Evolutionary conservation across 2,888 invertebrate species (phyloP).

Genomic region (Heliconius charithonia): DNA sequence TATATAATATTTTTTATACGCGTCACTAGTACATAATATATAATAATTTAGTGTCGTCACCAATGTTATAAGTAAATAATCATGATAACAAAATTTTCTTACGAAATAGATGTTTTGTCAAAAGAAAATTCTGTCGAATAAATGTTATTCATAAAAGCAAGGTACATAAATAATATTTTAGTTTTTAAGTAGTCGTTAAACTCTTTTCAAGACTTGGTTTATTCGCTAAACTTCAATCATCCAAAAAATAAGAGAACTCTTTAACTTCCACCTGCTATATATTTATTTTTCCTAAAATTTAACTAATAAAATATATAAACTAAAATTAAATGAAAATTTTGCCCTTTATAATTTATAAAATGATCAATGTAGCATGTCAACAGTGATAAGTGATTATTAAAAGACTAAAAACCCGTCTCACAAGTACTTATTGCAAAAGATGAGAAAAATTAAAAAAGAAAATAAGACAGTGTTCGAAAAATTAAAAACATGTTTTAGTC

Average conservation of each 20-base stretch:
- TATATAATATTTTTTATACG: conserved; percentile 19
- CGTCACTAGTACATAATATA: conserved; percentile 6
- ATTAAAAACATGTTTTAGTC: neutral
- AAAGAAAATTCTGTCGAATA: neutral
- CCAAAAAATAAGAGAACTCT: neutral
- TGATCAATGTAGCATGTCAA: conserved; percentile 9
- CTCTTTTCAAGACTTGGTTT: neutral
- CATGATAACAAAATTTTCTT: neutral
- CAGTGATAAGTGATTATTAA: conserved; percentile 15
- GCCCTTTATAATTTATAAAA: conserved; percentile 23
- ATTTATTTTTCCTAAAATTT: neutral
- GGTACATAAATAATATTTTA: neutral
- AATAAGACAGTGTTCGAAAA: neutral
- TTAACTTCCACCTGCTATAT: neutral
- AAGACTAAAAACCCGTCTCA: conserved; percentile 26
- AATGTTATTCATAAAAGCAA: neutral
- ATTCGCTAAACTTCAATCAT: neutral
- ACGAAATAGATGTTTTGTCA: neutral
- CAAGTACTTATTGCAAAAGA: neutral
- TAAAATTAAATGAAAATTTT: too few relatives aligned
- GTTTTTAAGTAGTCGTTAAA: neutral
- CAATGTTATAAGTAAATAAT: neutral
- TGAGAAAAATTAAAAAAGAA: neutral
- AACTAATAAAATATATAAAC: neutral
- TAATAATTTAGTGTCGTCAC: neutral